Conservation (phyloP, 2,888 invertebrate species). For the Coelinius sp. region DNA sequence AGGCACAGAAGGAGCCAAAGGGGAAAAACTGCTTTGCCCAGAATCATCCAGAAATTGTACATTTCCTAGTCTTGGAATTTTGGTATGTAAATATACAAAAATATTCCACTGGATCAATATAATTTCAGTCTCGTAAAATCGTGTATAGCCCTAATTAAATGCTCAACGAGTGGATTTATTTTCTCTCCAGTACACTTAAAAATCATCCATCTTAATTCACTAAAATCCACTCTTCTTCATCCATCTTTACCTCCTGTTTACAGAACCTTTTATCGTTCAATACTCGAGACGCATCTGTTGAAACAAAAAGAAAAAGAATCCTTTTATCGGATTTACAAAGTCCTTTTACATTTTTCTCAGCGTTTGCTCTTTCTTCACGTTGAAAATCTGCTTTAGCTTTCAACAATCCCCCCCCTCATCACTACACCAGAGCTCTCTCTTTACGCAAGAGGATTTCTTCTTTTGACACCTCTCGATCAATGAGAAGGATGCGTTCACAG, state of each 20-base stretch:
- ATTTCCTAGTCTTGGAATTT: no score
- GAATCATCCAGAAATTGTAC: background rate
- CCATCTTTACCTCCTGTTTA: constrained; percentile 44
- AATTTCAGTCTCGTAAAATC: no score
- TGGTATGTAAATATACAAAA: no score
- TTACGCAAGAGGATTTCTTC: constrained; percentile 20
- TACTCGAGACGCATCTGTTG: constrained; percentile 38
- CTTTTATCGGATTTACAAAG: constrained; percentile 42
- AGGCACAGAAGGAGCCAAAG: constrained; percentile 9
- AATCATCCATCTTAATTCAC: constrained; percentile 17
- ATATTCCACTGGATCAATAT: no score
- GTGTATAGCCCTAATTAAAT: no score
- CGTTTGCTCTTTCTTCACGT: constrained; percentile 19
- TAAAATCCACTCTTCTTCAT: constrained; percentile 31
- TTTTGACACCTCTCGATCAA: constrained; percentile 25
- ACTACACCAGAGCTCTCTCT: background rate
- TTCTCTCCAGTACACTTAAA: constrained; percentile 30
- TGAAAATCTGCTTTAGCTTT: constrained; percentile 26
- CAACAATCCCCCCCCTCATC: background rate
- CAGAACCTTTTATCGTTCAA: constrained; percentile 50
- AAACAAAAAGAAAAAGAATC: constrained; percentile 32
- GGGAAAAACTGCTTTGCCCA: background rate
- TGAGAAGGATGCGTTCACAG: background rate
- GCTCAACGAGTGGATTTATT: background rate
- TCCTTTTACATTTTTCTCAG: constrained; percentile 37